A percentile compares a stretch with the other conserved stretches of the same genome.
phyloP scores from a whole-genome alignment of 1,140 invertebrate genomes.

The Orchestia grillus region DNA sequence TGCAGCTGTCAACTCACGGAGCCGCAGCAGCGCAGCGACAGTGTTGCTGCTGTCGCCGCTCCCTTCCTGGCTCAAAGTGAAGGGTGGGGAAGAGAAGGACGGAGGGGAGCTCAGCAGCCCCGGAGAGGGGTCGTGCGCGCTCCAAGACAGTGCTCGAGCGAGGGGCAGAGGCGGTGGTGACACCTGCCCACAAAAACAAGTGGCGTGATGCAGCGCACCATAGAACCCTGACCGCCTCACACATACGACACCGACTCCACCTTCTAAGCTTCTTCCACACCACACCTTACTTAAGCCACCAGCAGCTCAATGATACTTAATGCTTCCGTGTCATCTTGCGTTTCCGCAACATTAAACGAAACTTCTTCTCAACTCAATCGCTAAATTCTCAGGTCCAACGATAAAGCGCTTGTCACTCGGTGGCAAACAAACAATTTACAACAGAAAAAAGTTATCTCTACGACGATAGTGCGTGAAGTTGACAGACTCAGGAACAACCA shows the following conservation, averaged over 20 bases:
- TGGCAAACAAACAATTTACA: neutral
- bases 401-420: neutral
- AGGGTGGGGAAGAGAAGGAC: slow-evolving; percentile 1
- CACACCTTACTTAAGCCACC: neutral
- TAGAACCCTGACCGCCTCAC: slow-evolving; percentile 14
- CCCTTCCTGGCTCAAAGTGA: neutral
- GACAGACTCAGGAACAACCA: neutral
- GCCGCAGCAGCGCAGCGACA: slow-evolving; percentile 43
- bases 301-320: neutral
- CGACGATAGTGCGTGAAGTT: neutral
- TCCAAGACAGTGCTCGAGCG: slow-evolving; percentile 28
- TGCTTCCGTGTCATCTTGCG: neutral
- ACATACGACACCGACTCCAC: neutral
- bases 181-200: slow-evolving; percentile 55
- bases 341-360: neutral
- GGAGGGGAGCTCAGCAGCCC: slow-evolving; percentile 42
- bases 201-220: slow-evolving; percentile 46
- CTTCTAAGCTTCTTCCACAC: neutral
- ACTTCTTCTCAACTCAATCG: neutral
- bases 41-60: neutral
- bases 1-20: slow-evolving; percentile 13
- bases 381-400: neutral
- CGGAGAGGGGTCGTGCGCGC: neutral
- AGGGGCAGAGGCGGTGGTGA: slow-evolving; percentile 31
- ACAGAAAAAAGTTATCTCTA: neutral